Percentiles rank a stretch among this genome's conserved stretches.
Evolutionary conservation across 2,888 invertebrate species (phyloP).

Genomic region (Rapana venosa): DNA sequence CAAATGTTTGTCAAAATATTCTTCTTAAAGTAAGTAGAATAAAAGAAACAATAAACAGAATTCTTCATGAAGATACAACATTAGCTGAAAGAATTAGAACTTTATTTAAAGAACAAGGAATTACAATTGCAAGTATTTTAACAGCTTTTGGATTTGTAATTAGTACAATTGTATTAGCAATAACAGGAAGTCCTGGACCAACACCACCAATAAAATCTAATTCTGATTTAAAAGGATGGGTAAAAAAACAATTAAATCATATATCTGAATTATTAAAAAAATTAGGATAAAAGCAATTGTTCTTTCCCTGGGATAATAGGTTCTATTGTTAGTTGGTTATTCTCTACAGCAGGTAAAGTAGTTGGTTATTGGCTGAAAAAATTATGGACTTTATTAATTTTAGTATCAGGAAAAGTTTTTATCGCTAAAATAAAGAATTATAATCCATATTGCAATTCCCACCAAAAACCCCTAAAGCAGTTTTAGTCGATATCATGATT

Average conservation of each 20-base stretch:
- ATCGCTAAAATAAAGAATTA: no score
- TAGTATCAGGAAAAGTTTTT: background rate
- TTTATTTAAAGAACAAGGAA: constrained; percentile 9
- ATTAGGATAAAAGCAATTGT: background rate
- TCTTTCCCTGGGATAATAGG: background rate
- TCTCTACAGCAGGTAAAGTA: background rate
- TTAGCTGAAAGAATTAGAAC: constrained; percentile 1
- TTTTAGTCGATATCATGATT: no score
- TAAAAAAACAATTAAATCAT: background rate
- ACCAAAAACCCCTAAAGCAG: no score
- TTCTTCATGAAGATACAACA: constrained; percentile 13
- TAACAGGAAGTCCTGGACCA: background rate
- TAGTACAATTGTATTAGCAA: background rate
- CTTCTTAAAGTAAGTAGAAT: background rate
- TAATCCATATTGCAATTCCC: no score
- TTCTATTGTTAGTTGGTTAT: constrained; percentile 1
- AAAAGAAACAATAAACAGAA: background rate
- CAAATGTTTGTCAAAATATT: no score
- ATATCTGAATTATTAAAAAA: background rate
- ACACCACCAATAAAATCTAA: background rate
- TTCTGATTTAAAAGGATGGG: background rate
- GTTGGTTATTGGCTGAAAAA: constrained; percentile 10
- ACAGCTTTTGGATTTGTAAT: background rate
- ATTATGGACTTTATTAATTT: constrained; percentile 4
- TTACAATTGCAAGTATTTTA: background rate